Base-by-base conservation (phyloP, 2,888 invertebrate genomes). In the Eudiplozoon nipponicum region DNA sequence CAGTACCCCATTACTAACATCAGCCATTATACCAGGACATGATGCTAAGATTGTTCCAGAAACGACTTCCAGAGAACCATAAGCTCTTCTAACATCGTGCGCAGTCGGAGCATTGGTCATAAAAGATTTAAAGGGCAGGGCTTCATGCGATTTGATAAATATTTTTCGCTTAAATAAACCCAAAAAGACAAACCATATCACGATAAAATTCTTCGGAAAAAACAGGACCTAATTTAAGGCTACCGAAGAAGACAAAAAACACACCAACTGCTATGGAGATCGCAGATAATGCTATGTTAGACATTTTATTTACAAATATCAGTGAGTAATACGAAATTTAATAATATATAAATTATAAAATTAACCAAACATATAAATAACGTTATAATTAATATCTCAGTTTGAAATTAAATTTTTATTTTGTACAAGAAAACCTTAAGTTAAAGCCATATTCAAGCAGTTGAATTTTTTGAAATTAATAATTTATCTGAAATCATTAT, bases 191-290 rank as follows among this genome's bases (percentile, higher is more conserved):
- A 61, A 81, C 81, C 71, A 84, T 68, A 63, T 84, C 81, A 66
- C 76, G 78, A 60, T 84, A 81, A 46, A 84, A 68, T 61, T 84
- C 84, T 65, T 76, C 76, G 51, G 77, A 81, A 48, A 84, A 69
- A 51, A 72, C 68, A 48, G 78, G 77, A 46, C 80, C 74, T 46
- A 84, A 61, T 63, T 84, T 84, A 54, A 84, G 71, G 43, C 74
- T 70, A 43, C 84, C 84, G 48, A 81, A 76, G 57, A 84, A 80
- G 53, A 84, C 70, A 60, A 84, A 84, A 64, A 84, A 84, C 51
- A 81, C 64, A 45, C 84, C 84, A 54, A 84, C 64, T 38, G 84
- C 68, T 51, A 84, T 65, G 37, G 81, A 81, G 51, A 84, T 67
- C 55, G 78, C 77, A 61, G 71, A 75, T 46, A 84, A 61, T 49